Percentiles rank a stretch among this genome's conserved stretches.
Conservation (phyloP, 2,113 vertebrate genomes). For the Anarrhichthys ocellatus region DNA sequence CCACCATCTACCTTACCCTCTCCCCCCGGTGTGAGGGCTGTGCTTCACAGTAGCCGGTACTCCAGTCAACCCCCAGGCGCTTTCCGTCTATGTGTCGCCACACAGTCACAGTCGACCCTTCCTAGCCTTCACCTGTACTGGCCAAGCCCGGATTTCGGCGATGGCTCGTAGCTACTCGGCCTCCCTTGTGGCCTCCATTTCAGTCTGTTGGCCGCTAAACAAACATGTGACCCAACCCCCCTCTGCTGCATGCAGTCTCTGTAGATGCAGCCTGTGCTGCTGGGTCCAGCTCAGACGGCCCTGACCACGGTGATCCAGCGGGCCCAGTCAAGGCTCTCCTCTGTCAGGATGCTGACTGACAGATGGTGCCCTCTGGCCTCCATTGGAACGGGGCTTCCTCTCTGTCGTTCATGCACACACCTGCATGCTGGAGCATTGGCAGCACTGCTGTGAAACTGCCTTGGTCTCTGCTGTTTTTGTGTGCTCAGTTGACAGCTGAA, state of each 20-base stretch:
- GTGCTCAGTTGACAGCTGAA: constrained; percentile 70
- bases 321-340: constrained; percentile 41
- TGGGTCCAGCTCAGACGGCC: constrained; percentile 24
- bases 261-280: constrained; percentile 18
- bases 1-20: not conserved
- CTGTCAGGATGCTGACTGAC: constrained; percentile 68
- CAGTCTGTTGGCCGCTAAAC: constrained; percentile 14
- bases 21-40: not conserved
- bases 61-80: not conserved
- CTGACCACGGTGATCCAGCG: constrained; percentile 43
- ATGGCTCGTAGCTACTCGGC: constrained; percentile 6
- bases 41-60: constrained; percentile 4
- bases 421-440: constrained; percentile 59
- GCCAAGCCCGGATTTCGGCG: not conserved
- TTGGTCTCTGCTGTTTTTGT: constrained; percentile 52
- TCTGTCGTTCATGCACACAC: constrained; percentile 50
- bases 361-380: constrained; percentile 58
- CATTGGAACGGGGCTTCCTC: constrained; percentile 42
- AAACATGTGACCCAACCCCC: constrained; percentile 27
- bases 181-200: constrained; percentile 21
- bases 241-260: not conserved
- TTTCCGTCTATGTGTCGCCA: not conserved
- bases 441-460: constrained; percentile 58
- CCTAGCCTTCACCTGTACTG: not conserved
- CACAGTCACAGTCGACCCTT: not conserved